phyloP scores from a whole-genome alignment of 2,797 vertebrate species.

The Antennarius maculatus region DNA sequence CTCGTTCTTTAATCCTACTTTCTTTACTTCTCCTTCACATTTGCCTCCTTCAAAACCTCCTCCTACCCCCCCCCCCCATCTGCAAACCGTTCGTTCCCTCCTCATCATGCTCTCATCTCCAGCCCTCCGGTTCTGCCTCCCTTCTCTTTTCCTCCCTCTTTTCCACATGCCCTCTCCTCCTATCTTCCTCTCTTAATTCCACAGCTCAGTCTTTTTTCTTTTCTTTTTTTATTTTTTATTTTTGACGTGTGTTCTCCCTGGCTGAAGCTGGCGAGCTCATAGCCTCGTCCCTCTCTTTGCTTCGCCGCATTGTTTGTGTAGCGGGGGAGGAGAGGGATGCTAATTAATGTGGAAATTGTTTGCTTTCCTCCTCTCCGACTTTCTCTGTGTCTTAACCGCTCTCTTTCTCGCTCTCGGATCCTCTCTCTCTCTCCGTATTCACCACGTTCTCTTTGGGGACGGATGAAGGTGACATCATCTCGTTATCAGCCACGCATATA shows the following conservation, averaged over 20 bases:
- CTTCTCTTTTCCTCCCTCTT: constrained; percentile 11
- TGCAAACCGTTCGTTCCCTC: background rate
- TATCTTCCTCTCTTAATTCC: constrained; percentile 54
- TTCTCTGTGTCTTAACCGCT: background rate
- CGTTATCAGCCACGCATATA: constrained; percentile 63
- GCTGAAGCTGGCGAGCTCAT: constrained; percentile 51
- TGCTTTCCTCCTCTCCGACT: constrained; percentile 35
- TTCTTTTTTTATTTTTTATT: background rate
- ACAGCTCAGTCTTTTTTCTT: constrained; percentile 33
- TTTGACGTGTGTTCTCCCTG: constrained; percentile 32
- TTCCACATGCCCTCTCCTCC: constrained; percentile 10
- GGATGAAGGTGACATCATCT: constrained; percentile 59
- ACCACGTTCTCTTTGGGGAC: constrained; percentile 56
- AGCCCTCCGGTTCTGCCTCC: background rate
- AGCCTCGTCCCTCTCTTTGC: constrained; percentile 56
- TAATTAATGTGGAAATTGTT: constrained; percentile 70
- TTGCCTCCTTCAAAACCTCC: background rate
- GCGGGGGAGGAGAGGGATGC: constrained; percentile 61
- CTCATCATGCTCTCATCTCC: background rate
- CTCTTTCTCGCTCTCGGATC: background rate
- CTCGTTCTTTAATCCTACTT: background rate
- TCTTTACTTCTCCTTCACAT: background rate
- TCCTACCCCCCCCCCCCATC: background rate
- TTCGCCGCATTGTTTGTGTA: constrained; percentile 56
- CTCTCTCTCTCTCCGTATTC: background rate